Base-by-base conservation (phyloP, 2,888 invertebrate genomes). In the Beris chalybata region DNA sequence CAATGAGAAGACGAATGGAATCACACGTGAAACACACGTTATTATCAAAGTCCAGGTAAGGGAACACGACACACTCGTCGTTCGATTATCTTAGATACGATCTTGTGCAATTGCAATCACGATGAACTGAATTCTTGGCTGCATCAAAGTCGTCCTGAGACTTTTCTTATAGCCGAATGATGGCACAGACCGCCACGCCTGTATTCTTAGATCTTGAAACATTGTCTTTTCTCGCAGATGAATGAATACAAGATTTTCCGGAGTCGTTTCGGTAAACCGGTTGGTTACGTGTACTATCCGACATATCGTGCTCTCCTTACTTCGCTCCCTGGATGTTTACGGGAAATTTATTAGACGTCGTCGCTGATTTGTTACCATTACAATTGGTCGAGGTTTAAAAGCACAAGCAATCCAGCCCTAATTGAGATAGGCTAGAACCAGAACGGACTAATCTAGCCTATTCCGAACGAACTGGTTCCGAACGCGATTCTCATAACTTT, bases 11-110 rank as follows among this genome's bases (percentile, higher is more conserved):
- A 59, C 59, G 50, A 59, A 59, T 59, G 59, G 48, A 59, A 13
- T 59, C 59, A 32, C 59, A 59, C 59, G 50, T 59, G 59, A 59
- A 31, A 50, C 59, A 59, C 59, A 59, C 59, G 59, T 59, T 48
- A 32, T 48, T 38, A 15, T 38, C 43, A 32, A 32, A 12, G 43
- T 13, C 43, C 32, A 56, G 43, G 38, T 43, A 56, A 56, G 22
- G 13, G 22, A 29, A 58, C 58, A 50, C n/a, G 9, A 1, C 48
- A 15, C 4, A 58, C 58, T 22, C 47, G n/a, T 22, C 53, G 53
- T 38, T 31, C 22, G 47, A 59, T 30, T 59, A 59, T 59, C 59
- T 29, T 48, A 30, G 32, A 48, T 50, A 48, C 31, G 59, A 59
- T 59, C 59, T 59, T 59, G 48, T 59, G 59, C 59, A 48, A 59